Conservation (phyloP, 2,113 vertebrate species). For the Spheniscus mendiculus region DNA sequence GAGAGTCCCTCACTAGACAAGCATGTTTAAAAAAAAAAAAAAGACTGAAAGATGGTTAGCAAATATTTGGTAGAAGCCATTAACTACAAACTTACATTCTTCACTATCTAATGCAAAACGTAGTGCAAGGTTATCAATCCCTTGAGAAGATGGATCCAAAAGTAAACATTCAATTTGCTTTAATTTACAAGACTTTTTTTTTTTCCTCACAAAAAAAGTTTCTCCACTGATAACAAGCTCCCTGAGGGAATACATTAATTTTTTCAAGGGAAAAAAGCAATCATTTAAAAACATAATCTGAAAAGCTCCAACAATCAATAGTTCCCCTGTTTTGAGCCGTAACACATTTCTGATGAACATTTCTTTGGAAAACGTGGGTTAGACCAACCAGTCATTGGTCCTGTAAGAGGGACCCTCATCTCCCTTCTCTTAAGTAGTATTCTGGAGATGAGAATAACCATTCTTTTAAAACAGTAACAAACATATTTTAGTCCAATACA, state of each 20-base stretch:
- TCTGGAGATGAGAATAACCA: not conserved
- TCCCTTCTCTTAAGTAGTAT: not conserved
- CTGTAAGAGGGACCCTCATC: not conserved
- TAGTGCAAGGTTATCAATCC: conserved; percentile 11
- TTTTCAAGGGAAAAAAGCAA: not conserved
- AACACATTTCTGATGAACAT: not conserved
- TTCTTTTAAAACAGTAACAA: not conserved
- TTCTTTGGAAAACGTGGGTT: conserved; percentile 1
- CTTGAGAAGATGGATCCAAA: conserved; percentile 20
- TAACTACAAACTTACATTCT: not conserved
- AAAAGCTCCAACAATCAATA: not conserved
- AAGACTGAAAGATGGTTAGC: not conserved
- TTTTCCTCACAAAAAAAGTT: fast-evolving
- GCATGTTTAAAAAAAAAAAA: not conserved
- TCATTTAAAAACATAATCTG: not conserved
- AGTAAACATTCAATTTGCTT: conserved; percentile 4
- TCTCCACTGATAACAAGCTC: not conserved
- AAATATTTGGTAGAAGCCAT: conserved; percentile 62
- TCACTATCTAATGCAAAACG: not conserved
- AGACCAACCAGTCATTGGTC: not conserved
- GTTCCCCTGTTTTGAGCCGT: not conserved
- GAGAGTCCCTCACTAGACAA: not conserved
- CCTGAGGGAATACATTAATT: conserved; percentile 24
- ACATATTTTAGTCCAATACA: not conserved
- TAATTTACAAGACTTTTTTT: not conserved